Evolutionary conservation across 2,113 vertebrate genomes (phyloP).

Genomic region (Drymodes brunneopygia): DNA sequence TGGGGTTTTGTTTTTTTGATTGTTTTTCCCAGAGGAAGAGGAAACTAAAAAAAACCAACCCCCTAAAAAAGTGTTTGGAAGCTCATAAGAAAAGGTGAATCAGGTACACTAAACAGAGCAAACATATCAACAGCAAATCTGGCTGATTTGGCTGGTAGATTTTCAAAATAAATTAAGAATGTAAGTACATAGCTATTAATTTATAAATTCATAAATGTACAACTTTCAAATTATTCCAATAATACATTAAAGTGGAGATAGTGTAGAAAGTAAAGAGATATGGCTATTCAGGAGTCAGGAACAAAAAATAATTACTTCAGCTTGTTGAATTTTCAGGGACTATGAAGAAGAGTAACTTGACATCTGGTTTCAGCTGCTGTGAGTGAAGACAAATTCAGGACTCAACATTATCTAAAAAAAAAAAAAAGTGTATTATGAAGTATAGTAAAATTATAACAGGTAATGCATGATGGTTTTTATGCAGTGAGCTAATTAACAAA

Average conservation of each 20-base stretch:
- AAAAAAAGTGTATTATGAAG: neutral
- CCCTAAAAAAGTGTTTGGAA: neutral
- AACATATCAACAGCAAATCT: neutral
- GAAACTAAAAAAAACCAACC: neutral
- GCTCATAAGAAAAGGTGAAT: neutral
- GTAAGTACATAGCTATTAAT: neutral
- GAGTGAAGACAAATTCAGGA: neutral
- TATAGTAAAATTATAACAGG: neutral
- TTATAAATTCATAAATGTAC: neutral
- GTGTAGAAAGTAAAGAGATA: neutral
- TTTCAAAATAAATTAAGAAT: neutral
- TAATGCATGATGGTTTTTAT: neutral
- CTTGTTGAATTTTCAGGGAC: neutral
- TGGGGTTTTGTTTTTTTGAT: neutral
- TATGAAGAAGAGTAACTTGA: neutral
- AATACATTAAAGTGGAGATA: neutral
- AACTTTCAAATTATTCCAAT: neutral
- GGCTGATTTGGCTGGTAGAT: neutral
- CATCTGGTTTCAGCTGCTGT: neutral
- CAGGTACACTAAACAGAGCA: neutral
- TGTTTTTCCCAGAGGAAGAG: neutral
- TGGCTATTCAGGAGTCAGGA: neutral
- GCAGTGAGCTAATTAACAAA: slow-evolving; percentile 6
- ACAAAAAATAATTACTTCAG: neutral
- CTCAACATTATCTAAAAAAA: neutral